Conservation (phyloP, 1,140 invertebrate species). For the Philotrypesis tridentata region DNA sequence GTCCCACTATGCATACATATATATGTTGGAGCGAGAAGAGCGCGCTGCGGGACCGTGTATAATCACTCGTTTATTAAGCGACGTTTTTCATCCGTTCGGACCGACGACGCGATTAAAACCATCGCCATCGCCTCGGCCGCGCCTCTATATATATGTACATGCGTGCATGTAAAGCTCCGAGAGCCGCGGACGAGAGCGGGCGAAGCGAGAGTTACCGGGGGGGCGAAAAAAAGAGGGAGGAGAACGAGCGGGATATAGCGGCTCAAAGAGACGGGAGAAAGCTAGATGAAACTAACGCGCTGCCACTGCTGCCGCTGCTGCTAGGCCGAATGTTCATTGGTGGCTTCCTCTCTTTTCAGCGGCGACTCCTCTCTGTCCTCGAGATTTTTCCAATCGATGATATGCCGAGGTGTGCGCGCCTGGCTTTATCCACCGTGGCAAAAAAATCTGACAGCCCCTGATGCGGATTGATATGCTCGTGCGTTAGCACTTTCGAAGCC, state of each 20-base stretch:
- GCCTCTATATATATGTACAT: no score
- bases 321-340: neutral
- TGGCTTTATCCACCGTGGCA: neutral
- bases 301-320: neutral
- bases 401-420: neutral
- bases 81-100: conserved; percentile 41
- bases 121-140: neutral
- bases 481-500: neutral
- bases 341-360: conserved; percentile 3
- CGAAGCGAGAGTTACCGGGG: neutral
- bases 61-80: conserved; percentile 49
- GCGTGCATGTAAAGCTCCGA: no score
- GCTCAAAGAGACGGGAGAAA: neutral
- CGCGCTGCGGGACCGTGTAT: conserved; percentile 11
- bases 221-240: neutral
- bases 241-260: neutral
- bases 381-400: conserved; percentile 22
- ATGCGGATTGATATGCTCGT: conserved; percentile 5
- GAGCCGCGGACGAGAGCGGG: neutral
- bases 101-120: conserved; percentile 37
- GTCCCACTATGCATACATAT: no score
- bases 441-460: neutral
- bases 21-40: no score
- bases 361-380: neutral
- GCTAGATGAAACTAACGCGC: neutral